Base-by-base conservation (phyloP, 2,888 invertebrate genomes). In the Ornithoptera priamus region DNA sequence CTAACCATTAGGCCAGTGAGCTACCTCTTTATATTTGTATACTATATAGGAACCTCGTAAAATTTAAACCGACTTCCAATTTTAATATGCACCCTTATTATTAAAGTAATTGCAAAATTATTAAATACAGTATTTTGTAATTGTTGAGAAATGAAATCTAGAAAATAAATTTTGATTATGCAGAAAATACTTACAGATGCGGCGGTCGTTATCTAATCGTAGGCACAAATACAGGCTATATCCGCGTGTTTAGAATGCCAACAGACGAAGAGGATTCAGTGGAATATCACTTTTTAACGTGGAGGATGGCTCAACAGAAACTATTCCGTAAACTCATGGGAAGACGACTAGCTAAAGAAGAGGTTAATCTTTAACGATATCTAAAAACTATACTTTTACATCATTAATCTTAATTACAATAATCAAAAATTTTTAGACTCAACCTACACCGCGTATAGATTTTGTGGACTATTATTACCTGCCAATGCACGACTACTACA, bases 401-500 rank as follows among this genome's bases (percentile, higher is more conserved):
- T 8, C n/a, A 56, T 20, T 56, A 56, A 56, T 56, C 10, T 0
- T 10, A 56, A n/a, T 18, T 46, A 56, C 7, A 8, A 56, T 56
- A 56, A n/a, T 56, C 10, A 56, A 5, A 56, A 2, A 7, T 36
- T 67, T 73, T 7, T 81, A 92, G 90, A 75, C 75, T 68, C 90
- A 90, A 84, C 90, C 91, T 1, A 89, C 78, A 2, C 90, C 92
- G 6, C 84, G 91, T 0, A 76, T 92, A 50, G 92, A 92, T 74
- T 90, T 92, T 70, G 10, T 67, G 0, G 95, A 97, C 78, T 95
- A 94, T 78, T 96, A 95, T 89, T 90, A 93, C 57, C 86, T 96
- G 53, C 92, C 95, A 1, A 96, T 97, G 95, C 97, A 97, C 80
- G 96, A 97, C 81, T 93, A 93, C 61, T 93, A 93, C 69, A 95